Conservation (phyloP, 2,797 vertebrate genomes). For the Amblyraja radiata region DNA sequence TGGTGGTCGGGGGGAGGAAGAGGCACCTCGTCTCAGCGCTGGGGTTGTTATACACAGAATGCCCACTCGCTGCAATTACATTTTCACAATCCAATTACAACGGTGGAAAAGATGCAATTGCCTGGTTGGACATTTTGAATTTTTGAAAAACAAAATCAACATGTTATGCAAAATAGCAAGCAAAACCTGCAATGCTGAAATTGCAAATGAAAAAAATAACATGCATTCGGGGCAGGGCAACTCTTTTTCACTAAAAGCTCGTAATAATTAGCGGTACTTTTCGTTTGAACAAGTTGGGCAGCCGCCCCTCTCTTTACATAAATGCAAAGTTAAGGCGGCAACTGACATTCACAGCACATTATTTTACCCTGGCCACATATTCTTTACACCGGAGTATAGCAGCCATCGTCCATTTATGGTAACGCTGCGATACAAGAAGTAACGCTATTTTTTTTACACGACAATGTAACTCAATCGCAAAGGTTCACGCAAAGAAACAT, state of each 20-base stretch:
- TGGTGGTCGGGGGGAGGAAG: not conserved
- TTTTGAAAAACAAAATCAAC: not conserved
- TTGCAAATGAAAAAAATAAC: not conserved
- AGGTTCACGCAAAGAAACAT: no score
- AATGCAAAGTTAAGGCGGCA: not conserved
- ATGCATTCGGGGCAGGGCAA: not conserved
- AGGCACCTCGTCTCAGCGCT: not conserved
- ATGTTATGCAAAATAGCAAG: not conserved
- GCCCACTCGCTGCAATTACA: not conserved
- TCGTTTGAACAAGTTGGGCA: not conserved
- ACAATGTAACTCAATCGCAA: not conserved
- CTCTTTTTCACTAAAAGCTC: no score
- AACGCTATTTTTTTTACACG: not conserved
- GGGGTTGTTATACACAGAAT: not conserved
- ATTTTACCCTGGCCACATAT: not conserved
- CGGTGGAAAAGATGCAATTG: not conserved
- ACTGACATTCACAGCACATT: not conserved
- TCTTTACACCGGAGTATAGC: conserved; percentile 49
- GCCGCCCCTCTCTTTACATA: not conserved
- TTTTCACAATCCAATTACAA: conserved; percentile 3
- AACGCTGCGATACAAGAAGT: not conserved
- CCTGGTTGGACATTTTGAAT: conserved; percentile 31
- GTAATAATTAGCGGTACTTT: not conserved
- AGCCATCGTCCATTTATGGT: conserved; percentile 31
- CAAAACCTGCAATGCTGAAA: not conserved